These are phyloP conservation scores for Dromaius novaehollandiae DNA, from an alignment of 2,113 vertebrate species.

Conservation along the genomic window DNA sequence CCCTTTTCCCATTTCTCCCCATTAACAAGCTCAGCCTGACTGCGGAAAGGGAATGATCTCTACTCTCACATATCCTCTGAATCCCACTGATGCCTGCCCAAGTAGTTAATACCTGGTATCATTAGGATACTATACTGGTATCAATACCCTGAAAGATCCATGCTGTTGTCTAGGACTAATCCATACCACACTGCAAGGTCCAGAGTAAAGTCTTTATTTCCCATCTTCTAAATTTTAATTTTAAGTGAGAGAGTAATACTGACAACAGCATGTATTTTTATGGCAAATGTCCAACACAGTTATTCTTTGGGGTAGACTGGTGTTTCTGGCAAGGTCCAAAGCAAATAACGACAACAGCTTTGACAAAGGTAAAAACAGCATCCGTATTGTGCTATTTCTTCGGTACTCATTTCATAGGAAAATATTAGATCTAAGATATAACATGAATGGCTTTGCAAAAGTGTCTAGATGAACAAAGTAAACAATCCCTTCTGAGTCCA, in stretches of 20 bases:
- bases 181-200: not conserved
- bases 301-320: not conserved
- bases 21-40: not conserved
- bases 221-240: not conserved
- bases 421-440: not conserved
- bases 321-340: not conserved
- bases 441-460: not conserved
- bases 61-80: not conserved
- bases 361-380: not conserved
- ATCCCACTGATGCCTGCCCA: too few species aligned
- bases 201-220: not conserved
- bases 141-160: not conserved
- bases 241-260: not conserved
- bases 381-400: not conserved
- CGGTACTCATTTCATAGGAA: not conserved
- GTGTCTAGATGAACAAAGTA: not conserved
- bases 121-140: not conserved
- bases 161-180: not conserved
- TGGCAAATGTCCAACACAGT: too few species aligned
- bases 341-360: not conserved
- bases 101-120: not conserved
- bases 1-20: not conserved
- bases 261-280: not conserved
- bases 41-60: not conserved
- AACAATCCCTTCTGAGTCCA: not conserved